Evolutionary conservation across 2,797 vertebrate genomes (phyloP), one percentile per base, ranked within the genome.

Genomic region (Bothrops alternatus): DNA sequence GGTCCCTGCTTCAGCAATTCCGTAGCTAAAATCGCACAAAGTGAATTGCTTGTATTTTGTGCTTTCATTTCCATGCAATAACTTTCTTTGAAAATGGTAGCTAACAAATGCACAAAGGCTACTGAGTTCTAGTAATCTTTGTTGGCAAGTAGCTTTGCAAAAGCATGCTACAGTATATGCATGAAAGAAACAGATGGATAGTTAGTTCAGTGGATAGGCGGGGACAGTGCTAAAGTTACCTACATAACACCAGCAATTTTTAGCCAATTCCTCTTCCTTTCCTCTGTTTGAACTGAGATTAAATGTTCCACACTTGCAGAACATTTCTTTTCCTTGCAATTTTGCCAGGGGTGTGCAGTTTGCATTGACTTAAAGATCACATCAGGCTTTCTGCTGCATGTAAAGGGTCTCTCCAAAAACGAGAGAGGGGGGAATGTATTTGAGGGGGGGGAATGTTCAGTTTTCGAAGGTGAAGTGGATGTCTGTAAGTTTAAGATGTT

Each of bases 1-100:
- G 91, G 61, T 37, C 88, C 95, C 60, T 92, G 61, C 57, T 96
- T 93, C 94, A 94, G 94, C 93, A 94, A 95, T 89, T 93, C 92
- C 95, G 90, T 92, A 90, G 58, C 55, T 92, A 82, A 82, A 94
- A 96, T 60, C 88, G 90, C 92, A 95, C 92, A 90, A 88, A 69
- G 92, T 60, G 58, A 89, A 63, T 69, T 78, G 55, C 91, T 88
- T 86, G 42, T 95, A n/a, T 96, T 95, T 95, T 88, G 91, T 82
- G 53, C 94, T 82, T 94, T 65, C 86, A 32, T 93, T 90, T 95
- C 57, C 86, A n/a, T 90, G 93, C 96, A 50, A 58, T 95, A 93
- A 93, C 92, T 86, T 88, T 69, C 88, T 87, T 88, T 94, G 87
- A 94, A 85, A 95, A 95, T 73, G 88, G 94, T 95, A 92, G 37